These are phyloP conservation scores for Chymomyza caudatula DNA, from an alignment of 2,888 invertebrate species.

Conservation along the genomic window DNA sequence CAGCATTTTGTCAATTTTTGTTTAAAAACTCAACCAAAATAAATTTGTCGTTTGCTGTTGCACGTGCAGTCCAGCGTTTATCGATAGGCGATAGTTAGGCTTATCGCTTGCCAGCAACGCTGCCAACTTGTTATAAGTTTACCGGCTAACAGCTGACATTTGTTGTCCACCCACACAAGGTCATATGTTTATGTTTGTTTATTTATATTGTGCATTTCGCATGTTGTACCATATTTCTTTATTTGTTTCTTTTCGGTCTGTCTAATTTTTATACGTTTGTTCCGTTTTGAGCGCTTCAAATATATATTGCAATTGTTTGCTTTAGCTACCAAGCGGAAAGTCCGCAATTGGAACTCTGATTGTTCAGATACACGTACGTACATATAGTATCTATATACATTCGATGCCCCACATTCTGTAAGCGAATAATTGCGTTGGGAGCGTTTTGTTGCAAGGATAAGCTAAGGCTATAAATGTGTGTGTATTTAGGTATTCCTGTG, in stretches of 20 bases:
- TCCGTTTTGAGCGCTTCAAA: not conserved
- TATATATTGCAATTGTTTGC: not conserved
- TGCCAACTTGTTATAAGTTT: slow-evolving; percentile 38
- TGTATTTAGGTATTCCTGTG: slow-evolving; percentile 24
- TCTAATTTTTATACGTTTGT: no score
- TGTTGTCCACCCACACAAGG: not conserved
- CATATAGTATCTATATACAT: not conserved
- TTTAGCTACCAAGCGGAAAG: not conserved
- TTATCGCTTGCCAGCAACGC: slow-evolving; percentile 14
- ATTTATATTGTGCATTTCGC: not conserved
- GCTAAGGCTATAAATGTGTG: not conserved
- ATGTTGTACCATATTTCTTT: not conserved
- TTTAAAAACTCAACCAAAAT: slow-evolving; percentile 10
- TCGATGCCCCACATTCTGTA: not conserved
- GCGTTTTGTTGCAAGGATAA: not conserved
- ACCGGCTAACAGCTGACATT: not conserved
- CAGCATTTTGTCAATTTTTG: slow-evolving; percentile 31
- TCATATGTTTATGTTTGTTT: not conserved
- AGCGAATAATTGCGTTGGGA: not conserved
- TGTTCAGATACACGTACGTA: not conserved
- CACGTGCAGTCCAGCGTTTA: slow-evolving; percentile 36
- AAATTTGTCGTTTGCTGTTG: slow-evolving; percentile 18
- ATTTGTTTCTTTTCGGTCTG: not conserved
- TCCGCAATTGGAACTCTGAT: not conserved
- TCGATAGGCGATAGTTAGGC: not conserved